A percentile compares a stretch with the other conserved stretches of the same genome.
Evolutionary conservation across 64 coral and sea anemone species (phyloP).

Genomic region (Catalaphyllia jardinei): DNA sequence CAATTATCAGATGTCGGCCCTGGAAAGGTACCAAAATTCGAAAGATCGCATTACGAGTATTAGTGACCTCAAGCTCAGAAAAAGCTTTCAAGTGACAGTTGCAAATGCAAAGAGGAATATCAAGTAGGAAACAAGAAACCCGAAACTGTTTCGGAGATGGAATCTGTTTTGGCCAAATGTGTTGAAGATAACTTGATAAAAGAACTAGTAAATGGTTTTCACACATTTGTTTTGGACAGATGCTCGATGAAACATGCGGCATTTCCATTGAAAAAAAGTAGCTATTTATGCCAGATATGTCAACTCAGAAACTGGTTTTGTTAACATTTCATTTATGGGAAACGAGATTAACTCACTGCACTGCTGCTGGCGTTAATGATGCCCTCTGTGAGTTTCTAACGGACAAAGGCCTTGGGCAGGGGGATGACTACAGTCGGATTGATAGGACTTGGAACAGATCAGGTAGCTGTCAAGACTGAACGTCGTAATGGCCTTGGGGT

Average conservation of each 20-base stretch:
- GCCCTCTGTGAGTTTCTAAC: constrained; percentile 50
- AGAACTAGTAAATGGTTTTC: constrained; percentile 17
- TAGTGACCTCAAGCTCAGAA: constrained; percentile 9
- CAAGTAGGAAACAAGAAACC: constrained; percentile 7
- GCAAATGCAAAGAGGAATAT: constrained; percentile 27
- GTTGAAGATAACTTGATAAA: constrained; percentile 33
- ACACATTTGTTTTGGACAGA: not conserved
- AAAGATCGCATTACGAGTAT: constrained; percentile 9
- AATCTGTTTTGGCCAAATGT: constrained; percentile 28
- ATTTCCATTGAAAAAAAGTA: constrained; percentile 44
- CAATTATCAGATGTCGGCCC: not conserved
- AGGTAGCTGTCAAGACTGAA: constrained; percentile 29
- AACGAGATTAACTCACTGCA: not conserved
- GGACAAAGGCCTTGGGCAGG: constrained; percentile 37
- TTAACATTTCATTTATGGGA: constrained; percentile 42
- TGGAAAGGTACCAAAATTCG: not conserved
- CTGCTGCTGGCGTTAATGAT: constrained; percentile 48
- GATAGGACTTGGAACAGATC: constrained; percentile 62
- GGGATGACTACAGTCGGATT: constrained; percentile 45
- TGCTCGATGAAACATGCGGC: constrained; percentile 35
- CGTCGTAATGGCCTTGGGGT: constrained; percentile 37
- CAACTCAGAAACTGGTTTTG: constrained; percentile 27
- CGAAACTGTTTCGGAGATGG: constrained; percentile 8
- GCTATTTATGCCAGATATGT: constrained; percentile 47
- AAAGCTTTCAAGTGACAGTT: constrained; percentile 13